phyloP scores from a whole-genome alignment of 1,140 invertebrate genomes.

The Bombus waltoni region DNA sequence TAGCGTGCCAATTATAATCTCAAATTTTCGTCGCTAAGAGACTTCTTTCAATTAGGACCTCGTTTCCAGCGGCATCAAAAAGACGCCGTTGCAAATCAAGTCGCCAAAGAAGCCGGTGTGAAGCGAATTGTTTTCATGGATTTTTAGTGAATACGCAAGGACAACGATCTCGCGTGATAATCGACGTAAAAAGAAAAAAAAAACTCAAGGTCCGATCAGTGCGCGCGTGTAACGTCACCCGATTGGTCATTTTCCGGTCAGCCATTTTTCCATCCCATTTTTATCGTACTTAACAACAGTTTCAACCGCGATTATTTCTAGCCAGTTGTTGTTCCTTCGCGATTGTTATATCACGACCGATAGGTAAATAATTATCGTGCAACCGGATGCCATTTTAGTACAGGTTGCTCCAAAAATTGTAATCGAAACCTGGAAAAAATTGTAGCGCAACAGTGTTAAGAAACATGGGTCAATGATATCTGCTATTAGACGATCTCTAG shows the following conservation, averaged over 20 bases:
- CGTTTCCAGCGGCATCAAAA: neutral
- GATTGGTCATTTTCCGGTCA: neutral
- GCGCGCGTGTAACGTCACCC: neutral
- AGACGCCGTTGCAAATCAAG: neutral
- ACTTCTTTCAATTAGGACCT: neutral
- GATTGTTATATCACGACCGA: conserved; percentile 47
- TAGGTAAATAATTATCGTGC: conserved; percentile 33
- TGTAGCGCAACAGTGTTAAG: too few relatives aligned
- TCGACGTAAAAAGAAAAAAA: neutral
- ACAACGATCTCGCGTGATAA: neutral
- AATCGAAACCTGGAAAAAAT: neutral
- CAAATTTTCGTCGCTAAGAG: neutral
- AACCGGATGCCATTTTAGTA: conserved; percentile 5
- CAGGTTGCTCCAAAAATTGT: neutral
- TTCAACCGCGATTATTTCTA: conserved; percentile 16
- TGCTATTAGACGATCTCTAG: too few relatives aligned
- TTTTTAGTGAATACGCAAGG: neutral
- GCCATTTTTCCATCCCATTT: conserved; percentile 23
- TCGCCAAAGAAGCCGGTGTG: neutral
- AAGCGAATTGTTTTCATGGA: neutral
- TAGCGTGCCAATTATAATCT: neutral
- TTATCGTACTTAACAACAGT: conserved; percentile 31
- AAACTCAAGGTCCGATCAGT: neutral
- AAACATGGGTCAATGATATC: too few relatives aligned
- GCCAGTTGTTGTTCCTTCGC: neutral